phyloP scores from a whole-genome alignment of 2,888 invertebrate species.

The Maniola hyperantus region DNA sequence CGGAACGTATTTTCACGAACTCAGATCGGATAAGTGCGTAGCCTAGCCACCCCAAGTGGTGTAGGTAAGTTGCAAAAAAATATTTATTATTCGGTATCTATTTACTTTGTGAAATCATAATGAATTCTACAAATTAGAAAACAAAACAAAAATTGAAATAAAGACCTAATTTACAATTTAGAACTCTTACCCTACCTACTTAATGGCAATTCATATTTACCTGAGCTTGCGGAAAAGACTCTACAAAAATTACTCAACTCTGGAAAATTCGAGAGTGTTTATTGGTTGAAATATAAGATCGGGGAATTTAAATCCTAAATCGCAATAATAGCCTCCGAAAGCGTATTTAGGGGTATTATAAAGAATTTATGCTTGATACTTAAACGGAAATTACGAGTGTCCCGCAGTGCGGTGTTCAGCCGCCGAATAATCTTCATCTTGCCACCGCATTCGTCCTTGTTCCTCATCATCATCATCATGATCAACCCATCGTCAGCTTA shows the following conservation, averaged over 20 bases:
- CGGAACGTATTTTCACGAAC: no score
- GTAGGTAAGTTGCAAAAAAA: no score
- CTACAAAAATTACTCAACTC: constrained; percentile 31
- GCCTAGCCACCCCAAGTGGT: no score
- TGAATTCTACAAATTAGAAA: background rate
- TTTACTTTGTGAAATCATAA: background rate
- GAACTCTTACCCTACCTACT: background rate
- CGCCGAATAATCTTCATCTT: constrained; percentile 60
- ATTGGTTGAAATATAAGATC: constrained; percentile 48
- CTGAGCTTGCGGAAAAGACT: constrained; percentile 18
- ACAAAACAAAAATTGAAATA: background rate
- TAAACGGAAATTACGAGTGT: constrained; percentile 58
- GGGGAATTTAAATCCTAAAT: constrained; percentile 47
- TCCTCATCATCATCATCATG: no score
- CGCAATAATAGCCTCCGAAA: constrained; percentile 52
- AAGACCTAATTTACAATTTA: background rate
- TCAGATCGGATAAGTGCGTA: no score
- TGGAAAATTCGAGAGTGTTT: constrained; percentile 41
- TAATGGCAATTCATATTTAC: constrained; percentile 17
- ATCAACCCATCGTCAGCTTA: no score
- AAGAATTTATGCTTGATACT: constrained; percentile 63
- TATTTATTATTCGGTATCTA: background rate
- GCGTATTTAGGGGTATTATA: constrained; percentile 59
- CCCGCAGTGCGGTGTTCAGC: constrained; percentile 66
- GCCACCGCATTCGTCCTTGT: constrained; percentile 48